Conservation (phyloP, 1,140 invertebrate genomes). For the Plutomurus gul region DNA sequence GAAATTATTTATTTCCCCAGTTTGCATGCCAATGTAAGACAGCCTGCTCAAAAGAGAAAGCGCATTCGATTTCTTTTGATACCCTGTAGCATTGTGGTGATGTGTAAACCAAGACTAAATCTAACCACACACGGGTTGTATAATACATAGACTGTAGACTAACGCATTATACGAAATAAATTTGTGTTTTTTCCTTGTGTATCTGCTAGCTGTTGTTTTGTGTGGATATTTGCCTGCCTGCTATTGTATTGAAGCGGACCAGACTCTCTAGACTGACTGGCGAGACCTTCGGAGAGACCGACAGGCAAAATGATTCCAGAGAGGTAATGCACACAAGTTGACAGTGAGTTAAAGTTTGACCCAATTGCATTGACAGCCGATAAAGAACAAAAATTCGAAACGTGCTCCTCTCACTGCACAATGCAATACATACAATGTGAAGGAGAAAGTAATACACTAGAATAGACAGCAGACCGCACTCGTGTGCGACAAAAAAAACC, state of each 20-base stretch:
- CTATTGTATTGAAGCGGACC: too few relatives aligned
- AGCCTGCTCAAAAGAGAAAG: too few relatives aligned
- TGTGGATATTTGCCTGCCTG: too few relatives aligned
- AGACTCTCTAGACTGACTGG: too few relatives aligned
- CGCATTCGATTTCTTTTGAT: too few relatives aligned
- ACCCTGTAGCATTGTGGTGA: too few relatives aligned
- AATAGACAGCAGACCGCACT: background rate
- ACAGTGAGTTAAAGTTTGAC: constrained; percentile 10
- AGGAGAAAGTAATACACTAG: background rate
- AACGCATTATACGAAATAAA: background rate
- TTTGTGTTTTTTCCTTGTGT: background rate
- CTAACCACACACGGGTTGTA: background rate
- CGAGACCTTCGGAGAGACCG: background rate
- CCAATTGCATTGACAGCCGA: constrained; percentile 23
- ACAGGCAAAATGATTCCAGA: background rate
- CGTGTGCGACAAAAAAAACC: too few relatives aligned
- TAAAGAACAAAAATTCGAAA: background rate
- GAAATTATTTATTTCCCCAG: too few relatives aligned
- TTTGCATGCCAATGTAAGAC: too few relatives aligned
- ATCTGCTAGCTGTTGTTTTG: too few relatives aligned
- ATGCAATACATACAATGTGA: background rate
- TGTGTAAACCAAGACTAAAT: background rate
- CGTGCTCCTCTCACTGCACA: constrained; percentile 1
- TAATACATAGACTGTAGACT: too few relatives aligned
- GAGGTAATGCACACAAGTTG: background rate